These are phyloP conservation scores for Lypha dubia DNA, from an alignment of 2,888 invertebrate genomes.

Conservation along the genomic window DNA sequence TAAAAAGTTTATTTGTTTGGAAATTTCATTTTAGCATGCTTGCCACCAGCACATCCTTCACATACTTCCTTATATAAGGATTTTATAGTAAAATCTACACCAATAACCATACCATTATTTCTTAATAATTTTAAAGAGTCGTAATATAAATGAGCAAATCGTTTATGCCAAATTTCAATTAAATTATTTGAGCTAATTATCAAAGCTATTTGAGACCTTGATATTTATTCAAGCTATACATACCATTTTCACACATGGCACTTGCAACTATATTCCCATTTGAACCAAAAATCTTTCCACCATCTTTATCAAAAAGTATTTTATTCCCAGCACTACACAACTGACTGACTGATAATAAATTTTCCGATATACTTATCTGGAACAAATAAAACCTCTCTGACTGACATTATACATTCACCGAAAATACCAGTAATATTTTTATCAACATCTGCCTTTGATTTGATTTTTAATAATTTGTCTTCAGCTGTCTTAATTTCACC, in stretches of 20 bases:
- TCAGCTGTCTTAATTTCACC: background rate
- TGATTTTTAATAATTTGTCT: background rate
- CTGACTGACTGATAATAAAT: too few species aligned
- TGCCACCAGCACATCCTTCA: slow-evolving; percentile 72
- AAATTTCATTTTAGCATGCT: slow-evolving; percentile 73
- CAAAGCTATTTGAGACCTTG: background rate
- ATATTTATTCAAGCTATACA: background rate
- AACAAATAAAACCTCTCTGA: too few species aligned
- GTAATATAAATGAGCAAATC: slow-evolving; percentile 39
- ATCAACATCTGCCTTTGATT: background rate
- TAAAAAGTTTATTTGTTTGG: too few species aligned
- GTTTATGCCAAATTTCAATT: slow-evolving; percentile 1
- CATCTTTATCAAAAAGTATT: slow-evolving; percentile 8
- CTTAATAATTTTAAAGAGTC: slow-evolving; percentile 14
- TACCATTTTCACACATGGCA: background rate
- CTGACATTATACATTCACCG: too few species aligned
- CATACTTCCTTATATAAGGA: slow-evolving; percentile 48
- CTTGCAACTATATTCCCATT: background rate
- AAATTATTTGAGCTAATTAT: background rate
- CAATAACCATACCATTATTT: slow-evolving; percentile 28
- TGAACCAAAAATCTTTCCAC: background rate
- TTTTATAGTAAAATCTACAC: slow-evolving; percentile 8
- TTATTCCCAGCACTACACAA: too few species aligned
- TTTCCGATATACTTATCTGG: too few species aligned
- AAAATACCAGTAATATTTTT: background rate